Evolutionary conservation across 2,888 invertebrate species (phyloP), one percentile per base, ranked within the genome.

Genomic region (Lucinisca nassula): DNA sequence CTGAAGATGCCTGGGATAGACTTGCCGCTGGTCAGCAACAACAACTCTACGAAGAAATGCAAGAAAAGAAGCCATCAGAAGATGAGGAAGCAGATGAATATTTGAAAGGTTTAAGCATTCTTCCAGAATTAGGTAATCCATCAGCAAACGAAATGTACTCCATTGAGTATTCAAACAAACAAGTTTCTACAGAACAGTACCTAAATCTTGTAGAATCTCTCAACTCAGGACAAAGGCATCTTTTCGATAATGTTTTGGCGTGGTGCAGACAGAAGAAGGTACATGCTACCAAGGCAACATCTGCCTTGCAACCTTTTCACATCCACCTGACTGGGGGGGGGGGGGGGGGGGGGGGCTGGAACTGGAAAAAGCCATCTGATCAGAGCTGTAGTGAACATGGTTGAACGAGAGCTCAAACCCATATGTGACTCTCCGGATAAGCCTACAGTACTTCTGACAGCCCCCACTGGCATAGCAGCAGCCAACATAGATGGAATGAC

Each of bases 261-360:
- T 79, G 70, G 79, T 79, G 40, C 40, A 32, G 37, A 32, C 1
- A 79, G 17, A 61, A 61, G 17, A 32, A 17, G 12, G 10, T 58
- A 3, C 67, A 38, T 37, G 30, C 17, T 27, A 58, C 24, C 21
- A n/a, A 49, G 14, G 51, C 51, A 49, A 14, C 51, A 14, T 17
- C 14, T 17, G 17, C 17, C 17, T 14, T 49, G 32, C 55, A 78
- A 32, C 73, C 45, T 35, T 73, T 37, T 27, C 21, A 51, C 32
- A 67, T 14, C n/a, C 58, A 73, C 30, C 72, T 80, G 27, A 74
- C 27, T 32, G 80, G 51, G 4, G 80, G 80, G 1, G 74, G 73
- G 35, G 37, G 80, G 51, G 4, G 80, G 80, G 1, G 74, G 51
- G 4, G 80, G 80, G 1, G 74, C 80, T 30, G 37, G 80, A 51